Conservation (phyloP, 2,888 invertebrate species). For the Caenorhabditis uteleia region DNA sequence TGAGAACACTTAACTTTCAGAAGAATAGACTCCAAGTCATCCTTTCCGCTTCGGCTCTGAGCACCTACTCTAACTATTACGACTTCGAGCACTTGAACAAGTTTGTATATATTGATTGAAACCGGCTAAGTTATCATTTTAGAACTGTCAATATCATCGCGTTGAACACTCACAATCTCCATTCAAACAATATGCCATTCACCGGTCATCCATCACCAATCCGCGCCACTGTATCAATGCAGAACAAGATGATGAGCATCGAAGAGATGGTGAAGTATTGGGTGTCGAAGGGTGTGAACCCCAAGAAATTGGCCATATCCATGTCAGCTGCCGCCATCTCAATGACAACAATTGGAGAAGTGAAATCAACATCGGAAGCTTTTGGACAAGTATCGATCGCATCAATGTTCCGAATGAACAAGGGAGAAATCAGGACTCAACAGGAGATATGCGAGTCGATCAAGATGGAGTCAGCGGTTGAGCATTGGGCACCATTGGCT, state of each 20-base stretch:
- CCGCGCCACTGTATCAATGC: slow-evolving; percentile 13
- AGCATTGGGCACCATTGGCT: slow-evolving; percentile 13
- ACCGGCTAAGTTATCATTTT: neutral
- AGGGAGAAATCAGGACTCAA: slow-evolving; percentile 18
- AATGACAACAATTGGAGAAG: slow-evolving; percentile 8
- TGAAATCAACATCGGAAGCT: slow-evolving; percentile 4
- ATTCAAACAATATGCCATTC: slow-evolving; percentile 20
- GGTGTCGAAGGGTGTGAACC: neutral
- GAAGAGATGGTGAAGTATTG: slow-evolving; percentile 11
- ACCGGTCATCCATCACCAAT: slow-evolving; percentile 36
- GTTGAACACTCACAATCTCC: slow-evolving; percentile 42
- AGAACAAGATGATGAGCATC: slow-evolving; percentile 14
- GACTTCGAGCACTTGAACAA: slow-evolving; percentile 24
- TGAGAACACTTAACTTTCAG: neutral
- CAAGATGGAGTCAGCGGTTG: neutral
- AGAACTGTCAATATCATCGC: slow-evolving; percentile 36
- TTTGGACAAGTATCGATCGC: slow-evolving; percentile 20
- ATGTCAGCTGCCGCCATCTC: slow-evolving; percentile 21
- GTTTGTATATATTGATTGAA: slow-evolving; percentile 3
- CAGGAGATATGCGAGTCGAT: slow-evolving; percentile 24
- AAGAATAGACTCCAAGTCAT: slow-evolving; percentile 2
- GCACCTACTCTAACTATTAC: slow-evolving; percentile 17
- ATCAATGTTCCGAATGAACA: slow-evolving; percentile 7
- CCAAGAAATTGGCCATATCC: slow-evolving; percentile 20
- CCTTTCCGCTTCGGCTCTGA: slow-evolving; percentile 14